A percentile compares a stretch with the other conserved stretches of the same genome.
Evolutionary conservation across 2,888 invertebrate genomes (phyloP).

Genomic region (Danaus chrysippus): DNA sequence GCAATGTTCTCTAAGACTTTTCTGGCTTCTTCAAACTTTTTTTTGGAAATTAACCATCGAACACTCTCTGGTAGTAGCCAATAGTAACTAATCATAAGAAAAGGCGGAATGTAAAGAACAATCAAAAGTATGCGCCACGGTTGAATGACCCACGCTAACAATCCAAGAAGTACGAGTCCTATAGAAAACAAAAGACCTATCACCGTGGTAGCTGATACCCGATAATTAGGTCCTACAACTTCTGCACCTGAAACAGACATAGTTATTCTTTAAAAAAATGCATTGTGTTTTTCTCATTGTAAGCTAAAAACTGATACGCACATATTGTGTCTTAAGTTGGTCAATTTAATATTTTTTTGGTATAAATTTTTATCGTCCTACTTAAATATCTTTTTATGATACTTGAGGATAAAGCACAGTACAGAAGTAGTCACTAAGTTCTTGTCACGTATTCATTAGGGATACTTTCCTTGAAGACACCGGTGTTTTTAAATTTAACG

Average conservation of each 20-base stretch:
- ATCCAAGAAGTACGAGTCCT: slow-evolving; percentile 83
- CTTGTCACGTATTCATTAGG: too few species aligned
- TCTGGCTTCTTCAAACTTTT: slow-evolving; percentile 80
- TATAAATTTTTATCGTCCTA: too few species aligned
- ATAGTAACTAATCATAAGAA: slow-evolving; percentile 82
- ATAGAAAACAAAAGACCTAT: slow-evolving; percentile 83
- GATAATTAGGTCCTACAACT: slow-evolving; percentile 84
- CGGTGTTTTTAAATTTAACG: too few species aligned
- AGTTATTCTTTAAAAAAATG: too few species aligned
- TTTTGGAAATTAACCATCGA: slow-evolving; percentile 86
- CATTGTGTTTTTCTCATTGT: too few species aligned
- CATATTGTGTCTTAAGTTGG: too few species aligned
- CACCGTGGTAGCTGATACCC: slow-evolving; percentile 71
- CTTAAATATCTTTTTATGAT: too few species aligned
- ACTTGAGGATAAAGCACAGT: too few species aligned
- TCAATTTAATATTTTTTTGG: too few species aligned
- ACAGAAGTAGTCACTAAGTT: too few species aligned
- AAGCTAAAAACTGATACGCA: too few species aligned
- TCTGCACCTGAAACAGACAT: slow-evolving; percentile 73
- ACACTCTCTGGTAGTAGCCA: slow-evolving; percentile 84
- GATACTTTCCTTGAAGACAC: too few species aligned
- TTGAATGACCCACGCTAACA: slow-evolving; percentile 81
- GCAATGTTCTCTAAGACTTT: slow-evolving; percentile 80
- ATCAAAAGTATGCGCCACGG: slow-evolving; percentile 84
- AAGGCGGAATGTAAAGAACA: slow-evolving; percentile 83